A percentile compares a stretch with the other conserved stretches of the same genome.
Conservation (phyloP, 2,888 invertebrate species). For the Pheosia tremula region DNA sequence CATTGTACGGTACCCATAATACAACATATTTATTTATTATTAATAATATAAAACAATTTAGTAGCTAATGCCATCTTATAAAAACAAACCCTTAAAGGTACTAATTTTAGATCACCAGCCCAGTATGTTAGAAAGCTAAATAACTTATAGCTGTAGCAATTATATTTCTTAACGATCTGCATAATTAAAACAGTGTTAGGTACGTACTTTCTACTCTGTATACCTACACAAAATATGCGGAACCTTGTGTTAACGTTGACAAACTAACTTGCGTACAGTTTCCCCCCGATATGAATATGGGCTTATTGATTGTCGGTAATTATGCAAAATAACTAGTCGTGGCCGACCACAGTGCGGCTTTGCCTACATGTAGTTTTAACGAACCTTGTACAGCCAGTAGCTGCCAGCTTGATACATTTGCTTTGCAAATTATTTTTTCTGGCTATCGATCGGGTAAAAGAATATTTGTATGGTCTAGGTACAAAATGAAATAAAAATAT, state of each 20-base stretch:
- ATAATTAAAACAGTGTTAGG: background rate
- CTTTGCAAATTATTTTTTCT: too few species aligned
- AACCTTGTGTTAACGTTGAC: constrained; percentile 24
- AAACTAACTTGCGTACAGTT: constrained; percentile 34
- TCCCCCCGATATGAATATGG: constrained; percentile 60
- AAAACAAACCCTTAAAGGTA: too few species aligned
- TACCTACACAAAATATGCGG: constrained; percentile 7
- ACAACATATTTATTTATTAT: too few species aligned
- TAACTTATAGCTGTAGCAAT: background rate
- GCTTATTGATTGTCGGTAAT: constrained; percentile 72
- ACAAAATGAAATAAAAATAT: too few species aligned
- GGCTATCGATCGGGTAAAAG: too few species aligned
- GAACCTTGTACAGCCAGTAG: constrained; percentile 42
- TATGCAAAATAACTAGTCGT: constrained; percentile 70
- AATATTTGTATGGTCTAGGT: too few species aligned
- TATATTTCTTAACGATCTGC: background rate
- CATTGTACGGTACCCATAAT: too few species aligned
- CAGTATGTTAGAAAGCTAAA: too few species aligned
- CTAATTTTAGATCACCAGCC: too few species aligned
- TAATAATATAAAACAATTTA: too few species aligned
- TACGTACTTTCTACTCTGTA: background rate
- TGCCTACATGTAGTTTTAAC: constrained; percentile 68
- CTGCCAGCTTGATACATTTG: constrained; percentile 5
- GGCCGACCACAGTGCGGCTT: constrained; percentile 47
- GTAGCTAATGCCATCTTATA: too few species aligned